phyloP scores from a whole-genome alignment of 1,140 invertebrate species.

The Drosophila pectinifera region DNA sequence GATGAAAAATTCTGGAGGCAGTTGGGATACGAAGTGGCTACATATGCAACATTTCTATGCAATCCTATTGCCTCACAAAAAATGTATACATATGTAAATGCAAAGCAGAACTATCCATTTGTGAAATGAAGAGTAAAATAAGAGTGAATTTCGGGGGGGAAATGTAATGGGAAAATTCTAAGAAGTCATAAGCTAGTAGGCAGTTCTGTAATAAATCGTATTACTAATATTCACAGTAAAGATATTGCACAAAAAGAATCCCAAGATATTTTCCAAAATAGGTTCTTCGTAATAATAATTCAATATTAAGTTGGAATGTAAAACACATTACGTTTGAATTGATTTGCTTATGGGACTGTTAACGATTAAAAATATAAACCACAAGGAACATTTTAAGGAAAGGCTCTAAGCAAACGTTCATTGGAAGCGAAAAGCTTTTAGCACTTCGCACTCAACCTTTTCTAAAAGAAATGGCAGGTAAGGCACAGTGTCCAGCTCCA shows the following conservation, averaged over 20 bases:
- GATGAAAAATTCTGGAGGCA: background rate
- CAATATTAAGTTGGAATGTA: too few relatives aligned
- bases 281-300: too few relatives aligned
- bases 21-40: too few relatives aligned
- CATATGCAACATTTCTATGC: constrained; percentile 51
- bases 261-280: background rate
- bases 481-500: background rate
- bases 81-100: too few relatives aligned
- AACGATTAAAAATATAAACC: constrained; percentile 11
- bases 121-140: constrained; percentile 20
- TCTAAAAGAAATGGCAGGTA: background rate
- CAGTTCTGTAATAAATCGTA: constrained; percentile 20
- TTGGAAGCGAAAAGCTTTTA: constrained; percentile 74
- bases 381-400: background rate
- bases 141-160: background rate
- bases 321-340: background rate
- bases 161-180: background rate
- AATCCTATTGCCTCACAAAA: constrained; percentile 18
- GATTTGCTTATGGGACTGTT: constrained; percentile 3
- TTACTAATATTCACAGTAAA: background rate
- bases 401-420: constrained; percentile 42
- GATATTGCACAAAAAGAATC: background rate
- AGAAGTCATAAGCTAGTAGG: background rate
- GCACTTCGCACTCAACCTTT: constrained; percentile 33
- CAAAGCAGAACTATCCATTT: background rate